A percentile compares a stretch with the other conserved stretches of the same genome.
Evolutionary conservation across 1,140 invertebrate species (phyloP).

Genomic region (Chrysopa pallens): DNA sequence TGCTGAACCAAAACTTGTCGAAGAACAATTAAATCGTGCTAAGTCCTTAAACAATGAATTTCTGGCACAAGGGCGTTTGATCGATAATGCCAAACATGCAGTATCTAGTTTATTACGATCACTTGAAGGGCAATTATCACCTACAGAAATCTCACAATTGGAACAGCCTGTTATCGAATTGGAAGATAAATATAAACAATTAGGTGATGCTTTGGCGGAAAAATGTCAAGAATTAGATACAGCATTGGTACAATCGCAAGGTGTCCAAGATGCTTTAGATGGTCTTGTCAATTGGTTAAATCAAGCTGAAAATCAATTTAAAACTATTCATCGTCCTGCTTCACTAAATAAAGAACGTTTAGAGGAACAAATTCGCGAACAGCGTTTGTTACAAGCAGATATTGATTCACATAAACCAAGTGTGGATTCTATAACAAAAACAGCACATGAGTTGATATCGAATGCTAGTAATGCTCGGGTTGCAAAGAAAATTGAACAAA

Average conservation of each 20-base stretch:
- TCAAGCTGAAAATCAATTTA: conserved; percentile 64
- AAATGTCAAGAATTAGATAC: conserved; percentile 75
- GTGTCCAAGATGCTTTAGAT: conserved; percentile 83
- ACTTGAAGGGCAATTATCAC: conserved; percentile 61
- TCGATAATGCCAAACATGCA: conserved; percentile 61
- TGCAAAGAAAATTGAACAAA: conserved; percentile 76
- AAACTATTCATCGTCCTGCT: conserved; percentile 59
- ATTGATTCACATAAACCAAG: conserved; percentile 69
- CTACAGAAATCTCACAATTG: conserved; percentile 55
- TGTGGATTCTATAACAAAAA: conserved; percentile 61
- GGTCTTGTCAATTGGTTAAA: conserved; percentile 69
- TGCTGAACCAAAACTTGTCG: conserved; percentile 70
- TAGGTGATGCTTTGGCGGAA: conserved; percentile 48
- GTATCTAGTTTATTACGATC: conserved; percentile 51
- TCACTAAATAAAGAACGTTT: conserved; percentile 76
- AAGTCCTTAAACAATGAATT: conserved; percentile 77
- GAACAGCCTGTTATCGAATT: conserved; percentile 62
- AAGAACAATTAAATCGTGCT: conserved; percentile 70
- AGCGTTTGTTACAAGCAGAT: conserved; percentile 62
- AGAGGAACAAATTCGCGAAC: conserved; percentile 74
- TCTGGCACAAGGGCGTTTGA: conserved; percentile 61
- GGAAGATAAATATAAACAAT: conserved; percentile 55
- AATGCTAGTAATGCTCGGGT: conserved; percentile 69
- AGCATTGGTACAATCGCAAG: conserved; percentile 80
- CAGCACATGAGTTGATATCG: conserved; percentile 60